Evolutionary conservation across 2,888 invertebrate genomes (phyloP), one percentile per base, ranked within the genome.

Genomic region (Heliconius aoede): DNA sequence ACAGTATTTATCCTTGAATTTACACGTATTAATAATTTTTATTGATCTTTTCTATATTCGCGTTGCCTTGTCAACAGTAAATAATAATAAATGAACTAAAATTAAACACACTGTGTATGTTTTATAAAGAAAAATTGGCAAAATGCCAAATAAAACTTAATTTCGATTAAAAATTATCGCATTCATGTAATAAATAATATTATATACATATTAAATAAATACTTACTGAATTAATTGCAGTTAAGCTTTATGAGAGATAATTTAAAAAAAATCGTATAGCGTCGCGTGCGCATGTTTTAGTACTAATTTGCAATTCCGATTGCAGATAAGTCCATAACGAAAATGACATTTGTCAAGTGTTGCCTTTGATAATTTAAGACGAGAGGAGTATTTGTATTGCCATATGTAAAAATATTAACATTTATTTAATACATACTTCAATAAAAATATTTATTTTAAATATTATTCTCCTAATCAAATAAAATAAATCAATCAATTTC

Each of bases 41-140:
- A 51, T 51, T 30, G 28, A 28, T 46, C 24, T 67, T 46, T 46
- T 18, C 13, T 46, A 67, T 7, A 26, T 18, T 32, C 9, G 40
- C 18, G n/a, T 51, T 51, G 51, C 21, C 51, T 51, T 51, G 68
- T 30, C n/a, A 13, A 69, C 55, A 32, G n/a, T 69, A 69, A 69
- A 69, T 69, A 69, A 69, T 69, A 69, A 69, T 69, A 30, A 55
- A 11, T 30, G 30, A 55, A 69, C 51, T 32, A 30, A 65, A 69
- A 69, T 55, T 28, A 51, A 55, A 55, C 69, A 69, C 30, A 24
- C 24, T n/a, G n/a, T 69, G 9, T 36, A 36, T 32, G 30, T n/a
- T 55, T 51, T 15, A 51, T 32, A 13, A 5, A 55, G 11, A 30
- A 69, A n/a, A 28, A 55, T 51, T 69, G 69, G 55, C 69, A 51